These are phyloP conservation scores for Cryptus armator DNA, from an alignment of 2,888 invertebrate genomes.

Conservation along the genomic window DNA sequence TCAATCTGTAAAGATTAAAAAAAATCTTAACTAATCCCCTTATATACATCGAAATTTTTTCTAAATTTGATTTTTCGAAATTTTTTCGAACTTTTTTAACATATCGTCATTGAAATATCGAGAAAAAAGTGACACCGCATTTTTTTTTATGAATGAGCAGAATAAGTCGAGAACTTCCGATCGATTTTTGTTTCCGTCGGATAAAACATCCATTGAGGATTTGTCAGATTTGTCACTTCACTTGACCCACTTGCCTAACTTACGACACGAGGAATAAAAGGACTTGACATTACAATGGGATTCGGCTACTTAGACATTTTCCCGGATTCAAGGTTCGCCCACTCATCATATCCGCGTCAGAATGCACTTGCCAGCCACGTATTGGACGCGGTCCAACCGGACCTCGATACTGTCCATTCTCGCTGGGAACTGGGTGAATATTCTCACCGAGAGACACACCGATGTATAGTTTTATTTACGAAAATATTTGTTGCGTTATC, in stretches of 20 bases:
- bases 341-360: constrained; percentile 9
- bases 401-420: constrained; percentile 45
- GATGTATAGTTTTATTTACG: background rate
- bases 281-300: constrained; percentile 18
- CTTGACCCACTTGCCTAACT: background rate
- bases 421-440: constrained; percentile 45
- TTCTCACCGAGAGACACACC: constrained; percentile 31
- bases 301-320: constrained; percentile 27
- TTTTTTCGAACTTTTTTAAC: too few species aligned
- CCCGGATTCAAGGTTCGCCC: constrained; percentile 38
- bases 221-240: constrained; percentile 10
- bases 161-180: background rate
- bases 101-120: background rate
- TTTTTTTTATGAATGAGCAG: too few species aligned
- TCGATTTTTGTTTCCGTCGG: constrained; percentile 4
- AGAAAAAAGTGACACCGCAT: background rate
- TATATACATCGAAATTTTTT: too few species aligned
- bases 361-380: constrained; percentile 56
- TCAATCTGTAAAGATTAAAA: too few species aligned
- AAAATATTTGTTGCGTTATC: constrained; percentile 45
- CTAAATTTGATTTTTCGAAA: too few species aligned
- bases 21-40: too few species aligned
- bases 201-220: background rate
- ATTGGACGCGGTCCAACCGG: constrained; percentile 67
- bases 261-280: constrained; percentile 6